Conservation (phyloP, 2,113 vertebrate genomes). For the Halcyon malimbica region DNA sequence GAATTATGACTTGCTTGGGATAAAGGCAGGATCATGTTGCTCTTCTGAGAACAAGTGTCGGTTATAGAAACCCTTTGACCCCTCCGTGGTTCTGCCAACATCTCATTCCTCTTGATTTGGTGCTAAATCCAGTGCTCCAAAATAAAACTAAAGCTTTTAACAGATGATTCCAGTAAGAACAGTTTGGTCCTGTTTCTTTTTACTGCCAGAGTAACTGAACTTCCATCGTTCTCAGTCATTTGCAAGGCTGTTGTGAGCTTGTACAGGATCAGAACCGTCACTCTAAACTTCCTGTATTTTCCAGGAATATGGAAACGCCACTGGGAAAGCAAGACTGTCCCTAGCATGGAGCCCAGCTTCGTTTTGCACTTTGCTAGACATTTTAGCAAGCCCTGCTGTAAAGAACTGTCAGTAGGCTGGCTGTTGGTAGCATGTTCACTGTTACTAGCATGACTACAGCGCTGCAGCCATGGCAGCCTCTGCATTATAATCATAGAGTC, state of each 20-base stretch:
- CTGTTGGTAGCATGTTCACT: too few relatives aligned
- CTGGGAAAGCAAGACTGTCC: neutral
- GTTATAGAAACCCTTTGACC: neutral
- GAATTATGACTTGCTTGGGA: neutral
- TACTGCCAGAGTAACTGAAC: neutral
- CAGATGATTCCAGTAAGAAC: neutral
- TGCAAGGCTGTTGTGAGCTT: neutral
- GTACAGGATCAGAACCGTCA: neutral
- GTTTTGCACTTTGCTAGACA: neutral
- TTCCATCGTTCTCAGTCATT: neutral
- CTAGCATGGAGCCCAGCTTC: neutral
- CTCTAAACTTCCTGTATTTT: neutral
- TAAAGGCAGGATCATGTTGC: neutral
- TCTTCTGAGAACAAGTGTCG: neutral
- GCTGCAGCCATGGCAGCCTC: neutral
- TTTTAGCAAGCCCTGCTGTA: neutral
- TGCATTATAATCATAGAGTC: neutral
- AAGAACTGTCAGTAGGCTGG: neutral
- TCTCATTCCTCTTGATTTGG: neutral
- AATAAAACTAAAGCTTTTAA: neutral
- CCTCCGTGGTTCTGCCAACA: neutral
- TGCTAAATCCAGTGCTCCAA: neutral
- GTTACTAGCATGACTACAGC: neutral
- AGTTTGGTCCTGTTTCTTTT: neutral
- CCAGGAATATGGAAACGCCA: neutral